Percentiles rank a stretch among this genome's conserved stretches.
Conservation (phyloP, 2,113 vertebrate species). For the Bufo gargarizans region DNA sequence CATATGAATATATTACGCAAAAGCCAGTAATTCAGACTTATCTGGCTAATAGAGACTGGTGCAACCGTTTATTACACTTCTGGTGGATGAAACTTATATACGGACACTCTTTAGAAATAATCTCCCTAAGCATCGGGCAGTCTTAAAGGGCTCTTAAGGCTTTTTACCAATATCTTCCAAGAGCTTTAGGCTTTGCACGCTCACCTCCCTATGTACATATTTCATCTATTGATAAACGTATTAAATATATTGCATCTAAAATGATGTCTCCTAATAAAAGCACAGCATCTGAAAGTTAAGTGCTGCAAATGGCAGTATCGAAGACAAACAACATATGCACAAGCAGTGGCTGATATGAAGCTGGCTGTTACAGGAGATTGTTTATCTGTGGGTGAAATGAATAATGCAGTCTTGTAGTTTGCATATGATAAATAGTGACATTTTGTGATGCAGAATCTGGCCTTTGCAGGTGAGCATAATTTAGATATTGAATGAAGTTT, state of each 20-base stretch:
- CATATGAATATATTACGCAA: too few species aligned
- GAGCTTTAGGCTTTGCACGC: background rate
- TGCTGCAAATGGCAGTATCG: constrained; percentile 39
- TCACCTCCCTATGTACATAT: background rate
- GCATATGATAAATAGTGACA: constrained; percentile 60
- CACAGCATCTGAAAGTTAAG: background rate
- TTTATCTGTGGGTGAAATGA: constrained; percentile 59
- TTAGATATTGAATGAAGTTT: constrained; percentile 55
- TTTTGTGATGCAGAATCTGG: constrained; percentile 59
- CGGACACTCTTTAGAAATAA: too few species aligned
- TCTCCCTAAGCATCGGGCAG: too few species aligned
- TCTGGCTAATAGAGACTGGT: too few species aligned
- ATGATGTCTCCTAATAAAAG: background rate
- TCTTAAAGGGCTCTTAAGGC: too few species aligned
- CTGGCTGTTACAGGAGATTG: constrained; percentile 48
- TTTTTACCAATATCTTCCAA: too few species aligned
- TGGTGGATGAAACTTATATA: too few species aligned
- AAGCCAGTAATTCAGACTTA: too few species aligned
- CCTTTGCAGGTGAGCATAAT: constrained; percentile 60
- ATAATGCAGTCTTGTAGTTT: constrained; percentile 59
- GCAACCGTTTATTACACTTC: too few species aligned
- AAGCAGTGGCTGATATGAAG: constrained; percentile 50
- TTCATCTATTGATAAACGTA: background rate
- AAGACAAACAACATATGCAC: constrained; percentile 56
- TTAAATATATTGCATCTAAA: constrained; percentile 4